These are phyloP conservation scores for Intellagama lesueurii DNA, from an alignment of 2,797 vertebrate genomes.

Conservation along the genomic window DNA sequence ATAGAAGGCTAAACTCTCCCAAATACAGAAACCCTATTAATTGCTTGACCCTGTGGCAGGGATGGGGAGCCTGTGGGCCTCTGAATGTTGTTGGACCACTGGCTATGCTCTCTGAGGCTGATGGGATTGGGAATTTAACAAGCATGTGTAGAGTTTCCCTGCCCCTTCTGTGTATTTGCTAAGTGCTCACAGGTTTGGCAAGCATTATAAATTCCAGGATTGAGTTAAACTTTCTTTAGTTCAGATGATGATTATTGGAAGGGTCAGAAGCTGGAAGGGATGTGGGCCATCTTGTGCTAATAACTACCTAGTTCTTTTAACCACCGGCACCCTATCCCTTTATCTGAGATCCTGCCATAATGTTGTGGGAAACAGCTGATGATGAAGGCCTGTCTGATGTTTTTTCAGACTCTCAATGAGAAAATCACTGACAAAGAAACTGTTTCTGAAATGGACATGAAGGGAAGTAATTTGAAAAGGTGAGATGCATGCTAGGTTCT, in stretches of 20 bases:
- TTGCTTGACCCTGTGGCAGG: not conserved
- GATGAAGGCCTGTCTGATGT: conserved; percentile 44
- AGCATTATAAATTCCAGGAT: not conserved
- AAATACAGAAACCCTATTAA: not conserved
- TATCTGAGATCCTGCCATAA: not conserved
- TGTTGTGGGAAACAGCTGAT: conserved; percentile 14
- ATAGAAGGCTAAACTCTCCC: not conserved
- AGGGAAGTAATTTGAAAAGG: conserved; percentile 87
- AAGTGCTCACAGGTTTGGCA: not conserved
- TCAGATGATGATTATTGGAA: not conserved
- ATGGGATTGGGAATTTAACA: not conserved
- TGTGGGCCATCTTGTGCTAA: not conserved
- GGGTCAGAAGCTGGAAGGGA: not conserved
- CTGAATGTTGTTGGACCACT: not conserved
- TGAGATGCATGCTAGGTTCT: conserved; percentile 64
- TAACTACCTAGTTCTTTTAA: not conserved
- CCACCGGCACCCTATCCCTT: not conserved
- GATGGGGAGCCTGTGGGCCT: not conserved
- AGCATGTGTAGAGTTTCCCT: not conserved
- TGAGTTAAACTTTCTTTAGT: not conserved
- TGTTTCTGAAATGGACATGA: conserved; percentile 81
- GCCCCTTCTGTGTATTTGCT: not conserved
- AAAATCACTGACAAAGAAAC: conserved; percentile 86
- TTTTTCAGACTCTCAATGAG: conserved; percentile 81
- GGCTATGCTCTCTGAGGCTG: not conserved